Evolutionary conservation across 37 sponge, comb jelly and placozoan genomes (phyloP), one percentile per base, ranked within the genome.

Genomic region (Oopsacas minuta): DNA sequence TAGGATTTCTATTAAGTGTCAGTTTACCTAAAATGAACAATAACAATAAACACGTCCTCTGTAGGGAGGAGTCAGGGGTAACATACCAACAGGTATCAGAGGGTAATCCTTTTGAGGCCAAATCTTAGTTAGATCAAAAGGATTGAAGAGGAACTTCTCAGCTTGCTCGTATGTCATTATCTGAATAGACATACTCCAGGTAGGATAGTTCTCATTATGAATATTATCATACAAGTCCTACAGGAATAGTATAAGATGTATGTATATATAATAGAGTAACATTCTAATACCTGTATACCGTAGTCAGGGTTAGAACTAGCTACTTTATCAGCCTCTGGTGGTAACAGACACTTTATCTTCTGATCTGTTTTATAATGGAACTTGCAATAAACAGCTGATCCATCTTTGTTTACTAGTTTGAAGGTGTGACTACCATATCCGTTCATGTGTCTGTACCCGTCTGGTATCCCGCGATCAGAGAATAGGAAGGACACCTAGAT

Each of bases 361-460:
- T 92, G 92, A 36, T 92, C 88, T 52, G 92, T 92, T 90, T 91
- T 93, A 86, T 88, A 91, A 52, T 93, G 94, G 86, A 93, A 93
- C 85, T 93, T 93, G 89, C 91, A 91, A 87, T 93, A 93, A 38
- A 90, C 84, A 17, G 90, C 37, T 36, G 82, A 37, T 1, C 87
- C 90, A 32, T 85, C 53, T 25, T 82, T 86, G 87, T 90, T 91
- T 52, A 93, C 91, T 53, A 93, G 32, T 53, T 93, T 93, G 86
- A 93, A 93, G 37, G 94, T 91, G 84, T 93, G 94, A 20, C 90
- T 89, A 7, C 94, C 94, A 46, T 93, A 93, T 38, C 94, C 94
- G 37, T 93, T 91, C 91, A 91, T 93, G 85, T 88, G 88, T 0
- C 94, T 85, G 81, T 91, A 88, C 22, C 94, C 94, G 81, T 93